A percentile compares a stretch with the other conserved stretches of the same genome.
Evolutionary conservation across 2,113 vertebrate species (phyloP).

Genomic region (Phrynosoma platyrhinos): DNA sequence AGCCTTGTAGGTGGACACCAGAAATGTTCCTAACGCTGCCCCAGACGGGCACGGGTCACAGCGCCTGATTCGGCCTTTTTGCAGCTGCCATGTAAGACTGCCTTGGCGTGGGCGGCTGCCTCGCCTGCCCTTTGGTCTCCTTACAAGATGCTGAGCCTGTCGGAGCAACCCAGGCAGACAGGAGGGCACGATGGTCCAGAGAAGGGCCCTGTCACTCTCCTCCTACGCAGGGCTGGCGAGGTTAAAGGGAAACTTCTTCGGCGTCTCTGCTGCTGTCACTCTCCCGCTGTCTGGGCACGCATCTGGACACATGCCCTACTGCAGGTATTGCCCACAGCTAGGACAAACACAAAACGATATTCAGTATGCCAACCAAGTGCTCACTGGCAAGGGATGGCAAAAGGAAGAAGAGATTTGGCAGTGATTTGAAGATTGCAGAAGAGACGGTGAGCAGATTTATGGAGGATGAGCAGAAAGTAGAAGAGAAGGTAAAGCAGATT

Average conservation of each 20-base stretch:
- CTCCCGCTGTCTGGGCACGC: neutral
- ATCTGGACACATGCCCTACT: neutral
- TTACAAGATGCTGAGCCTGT: neutral
- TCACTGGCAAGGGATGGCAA: too few species aligned
- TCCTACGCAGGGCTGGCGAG: neutral
- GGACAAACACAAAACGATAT: too few species aligned
- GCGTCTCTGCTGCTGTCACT: neutral
- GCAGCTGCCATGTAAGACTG: neutral
- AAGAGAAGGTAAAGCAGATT: too few species aligned
- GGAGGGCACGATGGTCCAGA: neutral
- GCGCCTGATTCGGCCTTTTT: neutral
- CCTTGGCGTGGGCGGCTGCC: neutral
- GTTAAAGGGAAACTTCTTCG: neutral
- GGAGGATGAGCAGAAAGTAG: too few species aligned
- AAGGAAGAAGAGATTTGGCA: too few species aligned
- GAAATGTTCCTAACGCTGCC: neutral
- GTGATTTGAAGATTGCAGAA: too few species aligned
- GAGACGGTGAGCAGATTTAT: too few species aligned
- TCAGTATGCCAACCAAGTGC: too few species aligned
- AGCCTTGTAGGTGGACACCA: too few species aligned
- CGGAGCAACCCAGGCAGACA: neutral
- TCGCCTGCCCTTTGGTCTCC: neutral
- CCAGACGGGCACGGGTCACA: slow-evolving; percentile 15
- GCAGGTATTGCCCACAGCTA: too few species aligned
- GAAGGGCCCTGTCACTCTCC: neutral